Percentiles rank a stretch among this genome's conserved stretches.
Evolutionary conservation across 92 coral and sea anemone species (phyloP).

Genomic region (Zoanthus gigantus): DNA sequence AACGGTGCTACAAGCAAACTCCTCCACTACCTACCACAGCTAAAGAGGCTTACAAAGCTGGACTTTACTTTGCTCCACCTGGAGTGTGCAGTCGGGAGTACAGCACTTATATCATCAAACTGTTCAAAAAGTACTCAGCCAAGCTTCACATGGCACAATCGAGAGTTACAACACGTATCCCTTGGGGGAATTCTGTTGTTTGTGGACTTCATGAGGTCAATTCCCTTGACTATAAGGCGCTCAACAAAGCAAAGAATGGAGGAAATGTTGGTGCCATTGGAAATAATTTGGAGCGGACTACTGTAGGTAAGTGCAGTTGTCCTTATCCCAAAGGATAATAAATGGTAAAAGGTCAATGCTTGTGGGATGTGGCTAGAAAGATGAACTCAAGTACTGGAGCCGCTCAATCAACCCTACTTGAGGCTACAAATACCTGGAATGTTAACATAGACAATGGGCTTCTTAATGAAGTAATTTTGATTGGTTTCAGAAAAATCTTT

Average conservation of each 20-base stretch:
- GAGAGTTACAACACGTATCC: neutral
- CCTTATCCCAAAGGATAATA: neutral
- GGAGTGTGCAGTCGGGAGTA: conserved; percentile 24
- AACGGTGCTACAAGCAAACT: conserved; percentile 32
- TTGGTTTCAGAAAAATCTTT: no score
- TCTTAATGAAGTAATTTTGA: no score
- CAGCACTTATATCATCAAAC: conserved; percentile 17
- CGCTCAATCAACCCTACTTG: no score
- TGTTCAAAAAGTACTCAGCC: conserved; percentile 6
- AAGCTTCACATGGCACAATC: conserved; percentile 19
- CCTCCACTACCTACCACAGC: conserved; percentile 32
- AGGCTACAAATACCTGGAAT: no score
- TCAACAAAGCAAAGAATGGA: neutral
- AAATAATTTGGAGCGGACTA: neutral
- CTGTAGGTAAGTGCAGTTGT: neutral
- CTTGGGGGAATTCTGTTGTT: conserved; percentile 24
- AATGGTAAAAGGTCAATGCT: no score
- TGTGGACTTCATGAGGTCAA: neutral
- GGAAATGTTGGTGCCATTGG: neutral
- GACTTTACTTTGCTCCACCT: conserved; percentile 27
- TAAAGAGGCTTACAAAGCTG: conserved; percentile 36
- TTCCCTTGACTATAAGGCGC: conserved; percentile 19
- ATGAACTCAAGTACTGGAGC: no score
- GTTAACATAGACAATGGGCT: no score
- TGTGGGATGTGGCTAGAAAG: no score